Base-by-base conservation (phyloP, 2,797 vertebrate species). In the Catamblyrhynchus diadema region DNA sequence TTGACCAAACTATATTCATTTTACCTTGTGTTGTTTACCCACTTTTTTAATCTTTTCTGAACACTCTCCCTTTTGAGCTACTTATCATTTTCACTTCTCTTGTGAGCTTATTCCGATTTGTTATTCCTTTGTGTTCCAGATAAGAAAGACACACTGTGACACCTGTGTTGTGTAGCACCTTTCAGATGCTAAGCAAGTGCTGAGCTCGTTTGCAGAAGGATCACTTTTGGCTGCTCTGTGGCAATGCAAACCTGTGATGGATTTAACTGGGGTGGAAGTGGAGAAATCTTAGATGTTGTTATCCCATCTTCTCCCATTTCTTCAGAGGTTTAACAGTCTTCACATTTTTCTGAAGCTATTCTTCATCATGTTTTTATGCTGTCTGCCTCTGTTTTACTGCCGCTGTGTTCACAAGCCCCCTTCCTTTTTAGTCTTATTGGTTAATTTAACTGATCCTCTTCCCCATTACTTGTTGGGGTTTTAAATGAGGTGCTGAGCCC, bases 31-130 rank as follows among this genome's bases (percentile, higher is more conserved):
- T 70, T 89, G 66, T 94, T 94, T 94, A 79, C 70, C 20, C 51
- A 45, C 33, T 79, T 93, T 93, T 73, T 81, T 86, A 89, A 93
- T 91, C 80, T 91, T 93, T 88, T 69, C 73, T 3, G 16, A 70
- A 79, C 5, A 24, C 28, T 69, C 67, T 73, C 32, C 48, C 30
- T 57, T 57, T 71, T 75, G 56, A 91, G 42, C 39, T 39, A 32
- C 60, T 79, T 81, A 88, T 75, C 45, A 30, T 90, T 84, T 89
- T 69, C 57, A 33, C 82, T 92, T 93, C 70, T 90, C 80, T 85
- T 44, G 42, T 73, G 64, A 90, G 50, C 44, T 89, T 62, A 57
- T 35, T 92, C 67, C 54, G 62, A 69, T 92, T 90, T 87, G 69
- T 56, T 91, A 90, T 86, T 21, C 64, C 62, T 73, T 81, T 95